Percentiles rank a stretch among this genome's conserved stretches.
Conservation (phyloP, 2,113 vertebrate species). For the Hepsetus odoe region DNA sequence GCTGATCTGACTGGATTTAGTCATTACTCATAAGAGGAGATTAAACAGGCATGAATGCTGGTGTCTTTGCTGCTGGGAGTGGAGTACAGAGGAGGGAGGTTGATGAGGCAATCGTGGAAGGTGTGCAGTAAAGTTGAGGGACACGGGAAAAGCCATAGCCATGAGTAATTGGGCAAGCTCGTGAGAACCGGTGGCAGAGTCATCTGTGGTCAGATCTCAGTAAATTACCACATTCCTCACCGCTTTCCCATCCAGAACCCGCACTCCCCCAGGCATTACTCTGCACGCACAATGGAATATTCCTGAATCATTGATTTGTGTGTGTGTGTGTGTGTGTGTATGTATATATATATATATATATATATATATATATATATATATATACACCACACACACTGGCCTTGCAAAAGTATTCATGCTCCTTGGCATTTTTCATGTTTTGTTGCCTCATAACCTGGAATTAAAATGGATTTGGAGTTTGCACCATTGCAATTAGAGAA, state of each 20-base stretch:
- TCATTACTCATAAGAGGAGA: slow-evolving; percentile 42
- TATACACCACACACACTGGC: no score
- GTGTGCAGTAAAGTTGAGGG: slow-evolving; percentile 58
- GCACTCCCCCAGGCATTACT: slow-evolving; percentile 46
- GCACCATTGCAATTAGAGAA: no score
- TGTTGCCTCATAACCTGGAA: no score
- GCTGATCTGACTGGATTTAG: background rate
- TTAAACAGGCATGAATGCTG: slow-evolving; percentile 7
- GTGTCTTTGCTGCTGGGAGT: slow-evolving; percentile 7
- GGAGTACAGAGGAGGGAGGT: slow-evolving; percentile 24
- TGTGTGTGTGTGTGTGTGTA: background rate
- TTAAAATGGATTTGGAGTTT: no score
- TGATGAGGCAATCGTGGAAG: background rate
- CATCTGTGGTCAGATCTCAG: slow-evolving; percentile 72
- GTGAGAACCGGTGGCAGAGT: slow-evolving; percentile 75
- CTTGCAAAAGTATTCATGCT: no score
- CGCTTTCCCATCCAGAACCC: slow-evolving; percentile 71
- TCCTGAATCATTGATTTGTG: slow-evolving; percentile 68
- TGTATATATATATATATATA: no score
- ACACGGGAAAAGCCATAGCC: slow-evolving; percentile 61
- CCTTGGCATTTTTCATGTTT: no score
- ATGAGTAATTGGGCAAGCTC: slow-evolving; percentile 77
- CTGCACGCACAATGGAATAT: slow-evolving; percentile 63
- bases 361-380: no score
- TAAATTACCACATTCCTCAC: slow-evolving; percentile 72